Base-by-base conservation (phyloP, 2,113 vertebrate species). In the Poeciliopsis occidentalis region DNA sequence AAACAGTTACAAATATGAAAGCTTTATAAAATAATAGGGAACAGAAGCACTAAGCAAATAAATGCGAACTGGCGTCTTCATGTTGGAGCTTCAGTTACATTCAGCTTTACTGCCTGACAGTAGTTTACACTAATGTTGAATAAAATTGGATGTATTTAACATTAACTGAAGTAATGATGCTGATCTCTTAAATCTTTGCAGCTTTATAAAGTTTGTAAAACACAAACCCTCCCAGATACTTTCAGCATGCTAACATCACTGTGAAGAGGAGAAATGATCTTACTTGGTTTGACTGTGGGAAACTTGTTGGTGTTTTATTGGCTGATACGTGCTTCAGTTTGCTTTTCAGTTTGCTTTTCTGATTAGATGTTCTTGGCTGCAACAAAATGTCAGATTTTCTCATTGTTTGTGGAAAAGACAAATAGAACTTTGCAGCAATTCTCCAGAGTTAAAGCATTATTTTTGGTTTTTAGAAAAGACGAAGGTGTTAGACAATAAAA, bases 11-110 rank as follows among this genome's bases (percentile, higher is more conserved):
- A n/a, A n/a, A 57, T 57, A 57, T 57, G 10, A 24, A n/a, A 24
- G 22, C 12, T 41, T 12, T 41, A 41, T 41, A 54, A 54, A 57
- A 24, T 17, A n/a, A n/a, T n/a, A 54, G 29, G 29, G 29, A 19
- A 32, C 70, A 65, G 29, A 76, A 78, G 90, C 76, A 57, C 72
- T 62, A 66, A 76, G 79, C 73, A 91, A 88, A 88, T 83, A 88
- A 86, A 65, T 65, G 76, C 60, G 29, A 44, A 24, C 70, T 79
- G 78, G 73, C 54, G 60, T 67, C 60, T 1, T 24, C 67, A 27
- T 77, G 41, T 71, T 64, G 69, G 27, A 69, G 47, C 68, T 68
- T 10, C 22, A 32, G 15, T 60, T 66, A 72, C 39, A 47, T 66
- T 69, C 69, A 61, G 60, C n/a, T 60, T 29, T 6, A 76, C 76